Evolutionary conservation across 2,888 invertebrate genomes (phyloP).

Genomic region (Suillia variegata): DNA sequence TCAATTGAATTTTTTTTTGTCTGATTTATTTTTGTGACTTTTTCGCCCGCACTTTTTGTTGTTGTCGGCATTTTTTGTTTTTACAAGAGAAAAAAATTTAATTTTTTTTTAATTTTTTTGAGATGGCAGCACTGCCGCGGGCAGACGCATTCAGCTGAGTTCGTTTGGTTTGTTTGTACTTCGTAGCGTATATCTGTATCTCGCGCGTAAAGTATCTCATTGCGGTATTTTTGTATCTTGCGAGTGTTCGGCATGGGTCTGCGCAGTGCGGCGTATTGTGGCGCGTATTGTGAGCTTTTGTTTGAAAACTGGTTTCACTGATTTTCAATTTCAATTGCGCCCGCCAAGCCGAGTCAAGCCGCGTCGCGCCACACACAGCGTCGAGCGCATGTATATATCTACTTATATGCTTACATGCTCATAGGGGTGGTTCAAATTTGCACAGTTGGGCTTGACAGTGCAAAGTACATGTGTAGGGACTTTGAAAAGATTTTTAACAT

Average conservation of each 20-base stretch:
- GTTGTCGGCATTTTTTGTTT: background rate
- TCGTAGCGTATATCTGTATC: background rate
- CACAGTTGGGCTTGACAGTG: too few relatives aligned
- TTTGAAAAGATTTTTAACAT: too few relatives aligned
- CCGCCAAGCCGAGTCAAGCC: background rate
- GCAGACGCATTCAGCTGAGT: background rate
- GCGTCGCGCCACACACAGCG: background rate
- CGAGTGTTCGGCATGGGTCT: background rate
- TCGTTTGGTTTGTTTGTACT: background rate
- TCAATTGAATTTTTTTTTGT: conserved; percentile 8
- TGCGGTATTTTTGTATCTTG: too few relatives aligned
- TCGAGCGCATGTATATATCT: too few relatives aligned
- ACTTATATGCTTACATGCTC: background rate
- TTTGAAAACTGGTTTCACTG: conserved; percentile 44
- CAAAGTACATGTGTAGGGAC: too few relatives aligned
- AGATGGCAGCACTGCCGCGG: conserved; percentile 2
- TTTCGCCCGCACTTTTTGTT: conserved; percentile 4
- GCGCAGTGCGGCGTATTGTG: background rate
- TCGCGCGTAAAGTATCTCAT: background rate
- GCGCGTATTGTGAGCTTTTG: conserved; percentile 2
- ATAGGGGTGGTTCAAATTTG: background rate
- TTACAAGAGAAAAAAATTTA: background rate
- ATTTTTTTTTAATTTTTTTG: conserved; percentile 8
- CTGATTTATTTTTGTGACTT: conserved; percentile 10
- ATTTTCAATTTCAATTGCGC: conserved; percentile 47